phyloP scores from a whole-genome alignment of 2,888 invertebrate species.

The Hypomecis punctinalis region DNA sequence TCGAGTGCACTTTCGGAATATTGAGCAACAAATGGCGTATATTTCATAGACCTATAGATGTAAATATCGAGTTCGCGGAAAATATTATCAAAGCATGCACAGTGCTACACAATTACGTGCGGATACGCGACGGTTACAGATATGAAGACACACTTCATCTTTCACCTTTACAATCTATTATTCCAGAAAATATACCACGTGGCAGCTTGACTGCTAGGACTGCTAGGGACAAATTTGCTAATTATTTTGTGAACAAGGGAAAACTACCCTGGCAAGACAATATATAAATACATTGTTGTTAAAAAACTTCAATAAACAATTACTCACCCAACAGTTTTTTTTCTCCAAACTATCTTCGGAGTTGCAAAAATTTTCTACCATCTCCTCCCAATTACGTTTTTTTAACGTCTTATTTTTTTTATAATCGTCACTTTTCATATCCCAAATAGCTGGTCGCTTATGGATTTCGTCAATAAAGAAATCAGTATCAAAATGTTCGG shows the following conservation, averaged over 20 bases:
- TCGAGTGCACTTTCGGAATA: constrained; percentile 43
- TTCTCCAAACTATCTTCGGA: constrained; percentile 22
- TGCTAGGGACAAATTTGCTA: background rate
- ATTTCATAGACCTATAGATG: constrained; percentile 44
- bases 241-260: constrained; percentile 10
- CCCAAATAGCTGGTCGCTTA: constrained; percentile 22
- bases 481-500: constrained; percentile 14
- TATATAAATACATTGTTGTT: background rate
- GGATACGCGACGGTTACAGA: constrained; percentile 45
- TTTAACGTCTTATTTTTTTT: constrained; percentile 15
- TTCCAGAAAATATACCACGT: too few species aligned
- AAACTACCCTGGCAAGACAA: constrained; percentile 4
- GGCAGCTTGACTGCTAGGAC: background rate
- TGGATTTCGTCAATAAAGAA: constrained; percentile 12
- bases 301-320: background rate
- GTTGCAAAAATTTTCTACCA: constrained; percentile 13
- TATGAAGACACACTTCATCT: constrained; percentile 35
- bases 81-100: constrained; percentile 31
- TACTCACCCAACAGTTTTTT: constrained; percentile 24
- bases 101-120: constrained; percentile 45
- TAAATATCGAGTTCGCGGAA: constrained; percentile 39
- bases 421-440: constrained; percentile 26
- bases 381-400: constrained; percentile 26
- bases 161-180: background rate
- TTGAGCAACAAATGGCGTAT: constrained; percentile 42